A percentile compares a stretch with the other conserved stretches of the same genome.
Conservation (phyloP, 1,140 invertebrate genomes). For the Drosophila jambulina region DNA sequence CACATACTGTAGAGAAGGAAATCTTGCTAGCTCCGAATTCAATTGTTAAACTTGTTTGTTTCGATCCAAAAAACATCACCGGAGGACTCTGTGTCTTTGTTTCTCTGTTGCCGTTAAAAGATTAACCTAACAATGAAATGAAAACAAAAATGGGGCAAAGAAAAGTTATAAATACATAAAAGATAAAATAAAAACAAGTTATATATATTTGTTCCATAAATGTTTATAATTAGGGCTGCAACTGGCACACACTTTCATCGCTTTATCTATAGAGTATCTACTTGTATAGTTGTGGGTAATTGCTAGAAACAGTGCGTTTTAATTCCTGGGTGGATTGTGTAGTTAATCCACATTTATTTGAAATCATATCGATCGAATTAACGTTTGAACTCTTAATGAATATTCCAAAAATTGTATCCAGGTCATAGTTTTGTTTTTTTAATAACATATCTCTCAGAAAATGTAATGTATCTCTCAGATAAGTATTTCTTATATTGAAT, state of each 20-base stretch:
- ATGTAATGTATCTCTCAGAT: background rate
- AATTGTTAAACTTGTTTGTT: slow-evolving; percentile 35
- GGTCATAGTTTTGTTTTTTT: background rate
- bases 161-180: background rate
- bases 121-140: background rate
- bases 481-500: background rate
- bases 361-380: background rate
- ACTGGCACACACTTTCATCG: slow-evolving; percentile 33
- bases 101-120: slow-evolving; percentile 32
- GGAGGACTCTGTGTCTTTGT: slow-evolving; percentile 11
- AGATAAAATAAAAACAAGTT: slow-evolving; percentile 19
- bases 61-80: background rate
- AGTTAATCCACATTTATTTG: background rate
- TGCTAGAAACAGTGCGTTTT: slow-evolving; percentile 11
- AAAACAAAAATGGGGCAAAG: slow-evolving; percentile 1
- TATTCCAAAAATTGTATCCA: no score
- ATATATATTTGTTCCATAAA: slow-evolving; percentile 41
- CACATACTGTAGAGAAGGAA: slow-evolving; percentile 27
- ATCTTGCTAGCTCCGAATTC: slow-evolving; percentile 22
- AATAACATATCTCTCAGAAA: background rate
- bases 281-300: background rate
- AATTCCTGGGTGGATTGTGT: background rate
- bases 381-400: background rate
- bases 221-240: slow-evolving; percentile 42
- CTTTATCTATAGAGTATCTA: background rate